Evolutionary conservation across 2,113 vertebrate species (phyloP).

Genomic region (Carollia perspicillata): DNA sequence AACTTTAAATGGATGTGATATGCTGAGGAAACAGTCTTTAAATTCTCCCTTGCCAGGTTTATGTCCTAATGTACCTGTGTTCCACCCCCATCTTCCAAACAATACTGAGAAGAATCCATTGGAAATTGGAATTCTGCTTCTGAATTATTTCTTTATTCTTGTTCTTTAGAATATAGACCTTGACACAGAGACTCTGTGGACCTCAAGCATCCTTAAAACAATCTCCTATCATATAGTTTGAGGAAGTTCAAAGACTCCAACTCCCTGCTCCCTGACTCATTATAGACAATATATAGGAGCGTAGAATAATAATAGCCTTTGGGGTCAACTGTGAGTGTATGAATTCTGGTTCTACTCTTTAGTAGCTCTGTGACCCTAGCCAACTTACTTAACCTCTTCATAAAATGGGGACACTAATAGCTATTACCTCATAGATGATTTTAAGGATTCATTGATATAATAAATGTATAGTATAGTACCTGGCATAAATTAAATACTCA

Average conservation of each 20-base stretch:
- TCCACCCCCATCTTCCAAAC: background rate
- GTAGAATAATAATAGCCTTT: background rate
- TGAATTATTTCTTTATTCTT: background rate
- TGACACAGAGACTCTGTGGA: background rate
- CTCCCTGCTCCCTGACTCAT: background rate
- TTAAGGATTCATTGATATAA: background rate
- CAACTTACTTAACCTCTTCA: background rate
- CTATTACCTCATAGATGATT: background rate
- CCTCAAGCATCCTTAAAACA: background rate
- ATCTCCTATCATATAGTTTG: background rate
- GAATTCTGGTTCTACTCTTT: background rate
- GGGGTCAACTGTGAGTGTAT: background rate
- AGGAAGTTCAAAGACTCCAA: background rate
- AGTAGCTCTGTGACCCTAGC: background rate
- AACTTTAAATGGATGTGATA: background rate
- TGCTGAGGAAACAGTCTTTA: background rate
- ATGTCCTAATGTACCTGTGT: background rate
- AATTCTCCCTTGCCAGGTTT: background rate
- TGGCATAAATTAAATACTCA: background rate
- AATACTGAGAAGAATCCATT: background rate
- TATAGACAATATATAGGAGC: background rate
- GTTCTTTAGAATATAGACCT: background rate
- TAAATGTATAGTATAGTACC: background rate
- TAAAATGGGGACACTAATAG: background rate
- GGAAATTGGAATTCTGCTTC: background rate